These are phyloP conservation scores for Oscheius sp. DNA, from an alignment of 2,888 invertebrate genomes.

Conservation along the genomic window DNA sequence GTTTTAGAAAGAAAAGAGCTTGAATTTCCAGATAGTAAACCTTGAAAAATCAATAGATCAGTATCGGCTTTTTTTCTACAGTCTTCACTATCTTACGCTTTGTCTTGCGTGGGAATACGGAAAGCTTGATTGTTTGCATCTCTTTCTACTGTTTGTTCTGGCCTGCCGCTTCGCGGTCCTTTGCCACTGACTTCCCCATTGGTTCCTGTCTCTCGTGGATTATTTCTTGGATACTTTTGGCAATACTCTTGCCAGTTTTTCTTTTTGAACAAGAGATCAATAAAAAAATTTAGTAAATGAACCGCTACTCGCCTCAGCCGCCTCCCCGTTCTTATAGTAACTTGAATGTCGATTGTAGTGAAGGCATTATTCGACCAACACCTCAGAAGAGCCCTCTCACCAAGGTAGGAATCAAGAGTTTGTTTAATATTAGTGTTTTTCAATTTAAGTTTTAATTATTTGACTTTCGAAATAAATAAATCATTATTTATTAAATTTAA, in stretches of 20 bases:
- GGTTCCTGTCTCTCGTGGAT: conserved; percentile 19
- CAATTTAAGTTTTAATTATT: background rate
- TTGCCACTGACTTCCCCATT: conserved; percentile 20
- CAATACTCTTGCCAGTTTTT: background rate
- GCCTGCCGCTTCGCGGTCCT: conserved; percentile 18
- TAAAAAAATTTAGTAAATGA: conserved; percentile 17
- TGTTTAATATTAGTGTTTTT: too few species aligned
- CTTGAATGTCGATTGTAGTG: conserved; percentile 49
- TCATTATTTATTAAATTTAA: background rate
- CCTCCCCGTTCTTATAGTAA: conserved; percentile 46
- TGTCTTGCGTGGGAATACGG: conserved; percentile 28
- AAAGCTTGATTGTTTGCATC: conserved; percentile 18
- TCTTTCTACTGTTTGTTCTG: conserved; percentile 26
- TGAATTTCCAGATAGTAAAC: background rate
- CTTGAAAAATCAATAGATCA: background rate
- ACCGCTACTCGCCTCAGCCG: conserved; percentile 39
- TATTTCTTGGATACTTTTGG: background rate
- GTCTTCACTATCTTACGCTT: background rate
- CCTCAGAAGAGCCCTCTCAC: conserved; percentile 64
- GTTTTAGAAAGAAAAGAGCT: background rate
- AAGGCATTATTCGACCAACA: conserved; percentile 52
- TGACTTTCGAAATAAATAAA: background rate
- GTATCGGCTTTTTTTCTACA: background rate
- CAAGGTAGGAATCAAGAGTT: conserved; percentile 55
- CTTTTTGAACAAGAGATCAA: too few species aligned